Conservation (phyloP, 2,888 invertebrate species). For the Cremastobaeus sp. region DNA sequence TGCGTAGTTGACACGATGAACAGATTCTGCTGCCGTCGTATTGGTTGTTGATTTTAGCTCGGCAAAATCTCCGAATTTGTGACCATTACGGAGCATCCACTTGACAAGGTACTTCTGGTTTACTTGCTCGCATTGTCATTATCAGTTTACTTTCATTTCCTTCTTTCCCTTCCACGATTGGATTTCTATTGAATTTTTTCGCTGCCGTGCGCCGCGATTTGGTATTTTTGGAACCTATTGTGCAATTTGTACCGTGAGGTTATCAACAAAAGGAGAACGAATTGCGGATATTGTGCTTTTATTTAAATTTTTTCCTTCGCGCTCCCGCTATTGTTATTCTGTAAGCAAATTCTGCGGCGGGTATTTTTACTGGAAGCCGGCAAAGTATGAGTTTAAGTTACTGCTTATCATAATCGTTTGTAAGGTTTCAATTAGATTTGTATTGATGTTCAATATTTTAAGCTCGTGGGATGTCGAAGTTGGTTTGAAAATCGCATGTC, state of each 20-base stretch:
- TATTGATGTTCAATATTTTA: slow-evolving; percentile 10
- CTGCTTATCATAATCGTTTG: slow-evolving; percentile 9
- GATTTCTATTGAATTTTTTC: too few species aligned
- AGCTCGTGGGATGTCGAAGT: too few species aligned
- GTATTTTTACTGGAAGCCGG: slow-evolving; percentile 30
- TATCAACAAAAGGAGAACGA: too few species aligned
- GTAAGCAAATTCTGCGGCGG: slow-evolving; percentile 1
- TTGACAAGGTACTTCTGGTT: slow-evolving; percentile 1
- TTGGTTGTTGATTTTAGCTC: neutral
- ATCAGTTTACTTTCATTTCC: neutral
- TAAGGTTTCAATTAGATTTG: slow-evolving; percentile 30
- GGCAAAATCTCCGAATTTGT: neutral
- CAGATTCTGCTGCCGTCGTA: neutral
- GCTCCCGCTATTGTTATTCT: neutral
- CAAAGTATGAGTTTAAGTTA: slow-evolving; percentile 14
- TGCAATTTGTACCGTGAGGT: too few species aligned
- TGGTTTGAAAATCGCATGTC: too few species aligned
- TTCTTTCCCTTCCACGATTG: too few species aligned
- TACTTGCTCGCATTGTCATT: neutral
- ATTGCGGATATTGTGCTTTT: too few species aligned
- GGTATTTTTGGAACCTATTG: too few species aligned
- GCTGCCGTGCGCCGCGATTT: too few species aligned
- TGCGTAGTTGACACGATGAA: slow-evolving; percentile 14
- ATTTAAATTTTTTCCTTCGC: neutral
- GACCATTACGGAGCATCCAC: neutral